Conservation (phyloP, 2,113 vertebrate species). For the Crotalus tigris region DNA sequence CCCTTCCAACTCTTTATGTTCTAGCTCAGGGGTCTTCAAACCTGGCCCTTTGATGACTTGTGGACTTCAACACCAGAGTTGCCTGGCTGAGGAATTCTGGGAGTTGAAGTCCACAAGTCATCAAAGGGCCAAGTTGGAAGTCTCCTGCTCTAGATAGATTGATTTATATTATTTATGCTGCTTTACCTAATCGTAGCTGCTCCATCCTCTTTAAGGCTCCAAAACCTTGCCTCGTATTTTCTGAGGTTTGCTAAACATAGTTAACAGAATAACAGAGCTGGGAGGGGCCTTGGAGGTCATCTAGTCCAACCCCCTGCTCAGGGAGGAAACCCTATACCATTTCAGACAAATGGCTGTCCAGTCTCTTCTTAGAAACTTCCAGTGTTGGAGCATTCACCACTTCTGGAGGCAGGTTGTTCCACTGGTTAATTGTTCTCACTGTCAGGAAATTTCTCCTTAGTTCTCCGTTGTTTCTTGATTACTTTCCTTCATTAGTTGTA, state of each 20-base stretch:
- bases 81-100: too few species aligned
- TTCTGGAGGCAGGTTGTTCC: neutral
- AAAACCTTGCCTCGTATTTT: neutral
- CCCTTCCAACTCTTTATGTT: too few species aligned
- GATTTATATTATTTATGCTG: neutral
- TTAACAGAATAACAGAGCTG: neutral
- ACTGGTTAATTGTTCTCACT: neutral
- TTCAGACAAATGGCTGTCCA: neutral
- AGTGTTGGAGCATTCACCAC: neutral
- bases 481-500: neutral
- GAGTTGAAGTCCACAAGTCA: too few species aligned
- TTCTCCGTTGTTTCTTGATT: neutral
- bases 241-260: too few species aligned
- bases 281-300: neutral
- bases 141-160: neutral
- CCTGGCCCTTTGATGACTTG: too few species aligned
- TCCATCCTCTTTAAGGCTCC: neutral
- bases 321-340: neutral
- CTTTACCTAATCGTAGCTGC: neutral
- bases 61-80: too few species aligned
- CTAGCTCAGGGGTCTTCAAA: too few species aligned
- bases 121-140: too few species aligned
- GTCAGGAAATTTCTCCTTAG: neutral
- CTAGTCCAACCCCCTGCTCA: neutral
- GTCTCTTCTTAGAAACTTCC: neutral